phyloP scores from a whole-genome alignment of 2,113 vertebrate species.

The Corythaixoides concolor region DNA sequence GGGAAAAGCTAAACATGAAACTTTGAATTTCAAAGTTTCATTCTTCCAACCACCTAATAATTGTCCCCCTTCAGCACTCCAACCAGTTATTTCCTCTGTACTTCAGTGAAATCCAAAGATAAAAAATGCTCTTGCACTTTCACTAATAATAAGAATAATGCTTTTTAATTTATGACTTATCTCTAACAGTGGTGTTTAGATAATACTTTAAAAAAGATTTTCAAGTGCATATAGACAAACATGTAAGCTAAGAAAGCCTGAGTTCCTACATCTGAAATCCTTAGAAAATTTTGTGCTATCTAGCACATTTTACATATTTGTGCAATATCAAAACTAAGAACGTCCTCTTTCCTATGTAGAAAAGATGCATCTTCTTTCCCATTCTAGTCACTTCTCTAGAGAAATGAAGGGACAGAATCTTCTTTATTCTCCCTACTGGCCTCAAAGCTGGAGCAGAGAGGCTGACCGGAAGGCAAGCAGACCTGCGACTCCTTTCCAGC shows the following conservation, averaged over 20 bases:
- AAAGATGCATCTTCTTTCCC: neutral
- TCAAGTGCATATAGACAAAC: neutral
- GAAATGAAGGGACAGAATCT: neutral
- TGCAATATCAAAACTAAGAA: neutral
- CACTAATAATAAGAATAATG: neutral
- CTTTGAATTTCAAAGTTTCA: neutral
- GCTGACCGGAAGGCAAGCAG: neutral
- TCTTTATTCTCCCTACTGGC: neutral
- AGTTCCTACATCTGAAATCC: neutral
- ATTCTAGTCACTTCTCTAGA: neutral
- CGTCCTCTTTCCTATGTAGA: neutral
- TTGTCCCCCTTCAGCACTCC: neutral
- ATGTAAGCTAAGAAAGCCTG: neutral
- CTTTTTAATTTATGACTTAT: neutral
- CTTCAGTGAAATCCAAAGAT: neutral
- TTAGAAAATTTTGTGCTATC: neutral
- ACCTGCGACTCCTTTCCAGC: neutral
- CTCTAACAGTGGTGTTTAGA: neutral
- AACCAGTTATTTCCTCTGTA: neutral
- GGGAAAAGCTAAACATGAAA: neutral
- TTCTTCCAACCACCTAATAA: neutral
- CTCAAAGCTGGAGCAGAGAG: neutral
- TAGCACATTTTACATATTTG: neutral
- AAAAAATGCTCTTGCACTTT: neutral
- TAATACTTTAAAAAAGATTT: neutral